Conservation (phyloP, 1,140 invertebrate species). For the Lepidostoma basale region DNA sequence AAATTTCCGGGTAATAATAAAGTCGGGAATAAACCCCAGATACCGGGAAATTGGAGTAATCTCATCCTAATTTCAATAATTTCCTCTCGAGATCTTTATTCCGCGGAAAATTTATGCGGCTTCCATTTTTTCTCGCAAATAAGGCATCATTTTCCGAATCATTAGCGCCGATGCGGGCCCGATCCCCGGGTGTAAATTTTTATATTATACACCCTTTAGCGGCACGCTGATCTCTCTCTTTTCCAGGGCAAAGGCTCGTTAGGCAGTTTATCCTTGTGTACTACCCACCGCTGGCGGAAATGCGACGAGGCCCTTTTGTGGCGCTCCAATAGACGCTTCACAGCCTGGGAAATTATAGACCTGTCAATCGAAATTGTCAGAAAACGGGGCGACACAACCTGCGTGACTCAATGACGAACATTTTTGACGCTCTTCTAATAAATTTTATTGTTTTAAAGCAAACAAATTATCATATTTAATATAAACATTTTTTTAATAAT, state of each 20-base stretch:
- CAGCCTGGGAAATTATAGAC: constrained; percentile 44
- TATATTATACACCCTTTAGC: constrained; percentile 36
- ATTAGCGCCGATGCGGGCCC: constrained; percentile 56
- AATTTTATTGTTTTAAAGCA: background rate
- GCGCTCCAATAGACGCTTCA: constrained; percentile 34
- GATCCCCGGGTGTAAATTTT: constrained; percentile 42
- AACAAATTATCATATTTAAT: background rate
- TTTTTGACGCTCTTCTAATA: background rate
- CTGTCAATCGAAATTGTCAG: constrained; percentile 41
- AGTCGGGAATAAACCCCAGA: too few relatives aligned
- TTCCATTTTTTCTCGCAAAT: constrained; percentile 56
- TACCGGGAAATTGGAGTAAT: constrained; percentile 41
- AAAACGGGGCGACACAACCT: constrained; percentile 11
- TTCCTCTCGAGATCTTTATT: constrained; percentile 3
- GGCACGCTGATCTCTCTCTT: constrained; percentile 42
- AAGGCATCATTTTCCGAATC: constrained; percentile 64
- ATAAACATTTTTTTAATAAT: background rate
- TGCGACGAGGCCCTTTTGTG: constrained; percentile 23
- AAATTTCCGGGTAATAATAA: too few relatives aligned
- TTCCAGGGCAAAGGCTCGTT: constrained; percentile 41
- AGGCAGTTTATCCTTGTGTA: constrained; percentile 45
- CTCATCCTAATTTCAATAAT: constrained; percentile 51
- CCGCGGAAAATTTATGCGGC: constrained; percentile 46
- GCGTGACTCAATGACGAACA: constrained; percentile 14
- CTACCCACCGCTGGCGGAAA: background rate